Conservation (phyloP, 2,888 invertebrate species). For the Sipunculus nudus region DNA sequence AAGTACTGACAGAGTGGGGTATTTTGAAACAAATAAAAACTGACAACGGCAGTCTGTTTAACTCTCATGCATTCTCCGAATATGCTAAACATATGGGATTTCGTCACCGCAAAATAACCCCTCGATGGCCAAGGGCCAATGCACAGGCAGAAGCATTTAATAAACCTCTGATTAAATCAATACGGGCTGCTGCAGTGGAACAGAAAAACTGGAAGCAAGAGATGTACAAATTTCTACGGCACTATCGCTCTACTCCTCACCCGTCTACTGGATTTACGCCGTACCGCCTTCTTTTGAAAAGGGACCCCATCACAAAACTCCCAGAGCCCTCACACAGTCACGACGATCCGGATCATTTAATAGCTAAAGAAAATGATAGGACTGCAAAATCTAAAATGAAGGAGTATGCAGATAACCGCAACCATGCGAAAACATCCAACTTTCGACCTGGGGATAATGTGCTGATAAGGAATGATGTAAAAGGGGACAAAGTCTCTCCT, state of each 20-base stretch:
- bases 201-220: conserved; percentile 6
- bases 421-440: too few relatives aligned
- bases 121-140: conserved; percentile 38
- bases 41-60: conserved; percentile 38
- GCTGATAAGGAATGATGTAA: too few relatives aligned
- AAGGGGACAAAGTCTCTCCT: too few relatives aligned
- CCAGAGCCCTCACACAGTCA: too few relatives aligned
- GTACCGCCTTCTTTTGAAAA: background rate
- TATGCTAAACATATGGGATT: conserved; percentile 36
- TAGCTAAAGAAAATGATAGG: too few relatives aligned
- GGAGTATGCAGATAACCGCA: too few relatives aligned
- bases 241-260: conserved; percentile 17
- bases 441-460: too few relatives aligned
- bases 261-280: conserved; percentile 6
- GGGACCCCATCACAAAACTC: background rate
- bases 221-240: conserved; percentile 12
- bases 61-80: conserved; percentile 23
- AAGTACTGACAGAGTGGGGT: conserved; percentile 28
- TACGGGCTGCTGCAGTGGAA: background rate
- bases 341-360: too few relatives aligned
- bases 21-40: conserved; percentile 30
- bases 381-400: too few relatives aligned
- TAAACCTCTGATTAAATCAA: conserved; percentile 25
- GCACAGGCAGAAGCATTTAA: conserved; percentile 39
- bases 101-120: conserved; percentile 24